These are phyloP conservation scores for Hypselothyrea guttata DNA, from an alignment of 2,888 invertebrate species.

Conservation along the genomic window DNA sequence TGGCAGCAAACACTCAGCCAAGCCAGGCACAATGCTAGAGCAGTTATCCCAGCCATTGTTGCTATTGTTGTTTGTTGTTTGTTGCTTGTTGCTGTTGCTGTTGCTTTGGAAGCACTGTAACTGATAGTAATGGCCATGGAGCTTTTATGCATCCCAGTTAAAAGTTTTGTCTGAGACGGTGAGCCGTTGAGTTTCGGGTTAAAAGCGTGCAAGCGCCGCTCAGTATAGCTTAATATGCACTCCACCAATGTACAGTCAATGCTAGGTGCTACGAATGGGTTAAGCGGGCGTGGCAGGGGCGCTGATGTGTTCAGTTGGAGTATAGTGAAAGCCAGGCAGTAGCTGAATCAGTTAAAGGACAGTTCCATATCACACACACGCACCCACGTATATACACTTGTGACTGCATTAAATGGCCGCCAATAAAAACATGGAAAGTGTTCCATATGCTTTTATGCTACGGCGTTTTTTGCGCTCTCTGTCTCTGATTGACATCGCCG, in stretches of 20 bases:
- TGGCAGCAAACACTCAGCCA: constrained; percentile 67
- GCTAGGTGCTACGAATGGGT: too few species aligned
- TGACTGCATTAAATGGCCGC: constrained; percentile 55
- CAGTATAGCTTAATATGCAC: constrained; percentile 69
- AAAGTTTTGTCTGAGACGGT: constrained; percentile 74
- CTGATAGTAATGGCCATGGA: constrained; percentile 68
- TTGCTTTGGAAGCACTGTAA: constrained; percentile 48
- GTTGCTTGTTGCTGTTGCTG: constrained; percentile 27
- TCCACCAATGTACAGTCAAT: constrained; percentile 1
- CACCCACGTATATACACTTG: constrained; percentile 19
- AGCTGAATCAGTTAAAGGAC: not conserved
- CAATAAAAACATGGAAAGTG: constrained; percentile 60
- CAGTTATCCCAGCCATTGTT: constrained; percentile 40
- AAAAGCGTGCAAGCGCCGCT: constrained; percentile 65
- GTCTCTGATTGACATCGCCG: too few species aligned
- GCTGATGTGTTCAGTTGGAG: not conserved
- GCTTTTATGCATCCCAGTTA: constrained; percentile 67
- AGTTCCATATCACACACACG: not conserved
- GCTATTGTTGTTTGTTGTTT: constrained; percentile 32
- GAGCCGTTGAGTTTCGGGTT: constrained; percentile 67
- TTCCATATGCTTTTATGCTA: not conserved
- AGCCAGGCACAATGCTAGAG: constrained; percentile 43
- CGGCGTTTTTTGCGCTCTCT: too few species aligned
- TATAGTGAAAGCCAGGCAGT: constrained; percentile 4
- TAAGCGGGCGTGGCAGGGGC: not conserved